A percentile compares a stretch with the other conserved stretches of the same genome.
phyloP scores from a whole-genome alignment of 2,888 invertebrate species.

The Subacronicta megacephala region DNA sequence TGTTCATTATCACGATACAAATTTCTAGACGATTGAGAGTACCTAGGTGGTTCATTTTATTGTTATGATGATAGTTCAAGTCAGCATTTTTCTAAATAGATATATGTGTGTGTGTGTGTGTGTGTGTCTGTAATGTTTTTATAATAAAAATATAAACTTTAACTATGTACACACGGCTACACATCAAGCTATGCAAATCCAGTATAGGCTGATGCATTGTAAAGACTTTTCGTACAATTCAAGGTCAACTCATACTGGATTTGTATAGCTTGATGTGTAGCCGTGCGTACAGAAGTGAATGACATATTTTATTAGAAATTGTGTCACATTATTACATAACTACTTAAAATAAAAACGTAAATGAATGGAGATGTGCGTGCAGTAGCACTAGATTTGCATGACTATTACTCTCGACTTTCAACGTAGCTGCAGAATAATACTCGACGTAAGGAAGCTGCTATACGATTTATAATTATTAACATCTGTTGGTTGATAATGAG shows the following conservation, averaged over 20 bases:
- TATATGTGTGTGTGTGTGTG: too few relatives aligned
- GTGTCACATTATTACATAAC: constrained; percentile 3
- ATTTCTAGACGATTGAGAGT: not conserved
- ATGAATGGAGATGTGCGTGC: constrained; percentile 7
- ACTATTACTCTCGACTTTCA: constrained; percentile 47
- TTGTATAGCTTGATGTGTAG: too few relatives aligned
- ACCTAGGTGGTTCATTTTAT: not conserved
- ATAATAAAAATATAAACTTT: too few relatives aligned
- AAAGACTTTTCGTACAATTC: too few relatives aligned
- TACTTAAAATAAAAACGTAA: constrained; percentile 3
- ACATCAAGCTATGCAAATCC: too few relatives aligned
- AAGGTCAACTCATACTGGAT: too few relatives aligned
- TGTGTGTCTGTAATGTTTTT: too few relatives aligned
- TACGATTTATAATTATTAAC: constrained; percentile 45
- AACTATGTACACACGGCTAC: too few relatives aligned
- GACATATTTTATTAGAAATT: not conserved
- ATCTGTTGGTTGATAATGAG: constrained; percentile 53
- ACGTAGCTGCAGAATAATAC: constrained; percentile 31
- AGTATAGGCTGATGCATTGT: too few relatives aligned
- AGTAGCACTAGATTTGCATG: constrained; percentile 39
- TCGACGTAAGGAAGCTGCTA: constrained; percentile 37
- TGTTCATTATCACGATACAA: not conserved
- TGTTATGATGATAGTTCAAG: not conserved
- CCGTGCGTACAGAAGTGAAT: too few relatives aligned
- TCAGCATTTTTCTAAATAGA: too few relatives aligned